Evolutionary conservation across 2,113 vertebrate genomes (phyloP).

Genomic region (Axis porcinus): DNA sequence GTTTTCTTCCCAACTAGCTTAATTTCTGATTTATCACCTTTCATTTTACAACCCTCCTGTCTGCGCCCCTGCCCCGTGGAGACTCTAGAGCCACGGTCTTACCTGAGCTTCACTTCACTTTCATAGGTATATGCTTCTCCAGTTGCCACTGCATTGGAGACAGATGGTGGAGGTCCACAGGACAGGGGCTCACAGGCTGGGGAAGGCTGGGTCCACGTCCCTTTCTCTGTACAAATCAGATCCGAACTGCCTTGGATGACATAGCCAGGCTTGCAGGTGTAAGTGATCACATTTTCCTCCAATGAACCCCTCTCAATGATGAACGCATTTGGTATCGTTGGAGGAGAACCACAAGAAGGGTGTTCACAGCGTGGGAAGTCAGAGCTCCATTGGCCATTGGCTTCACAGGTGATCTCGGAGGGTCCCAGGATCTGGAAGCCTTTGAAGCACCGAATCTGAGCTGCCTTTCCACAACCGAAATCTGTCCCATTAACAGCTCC

Average conservation of each 20-base stretch:
- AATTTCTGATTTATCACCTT: not conserved
- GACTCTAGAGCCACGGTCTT: slow-evolving; percentile 54
- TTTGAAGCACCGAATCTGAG: slow-evolving; percentile 86
- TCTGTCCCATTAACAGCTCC: slow-evolving; percentile 82
- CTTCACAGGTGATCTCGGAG: slow-evolving; percentile 86
- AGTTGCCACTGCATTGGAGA: slow-evolving; percentile 82
- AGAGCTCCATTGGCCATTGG: slow-evolving; percentile 89
- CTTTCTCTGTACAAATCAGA: slow-evolving; percentile 87
- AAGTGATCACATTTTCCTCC: slow-evolving; percentile 86
- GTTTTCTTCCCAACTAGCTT: not conserved
- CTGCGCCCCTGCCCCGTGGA: not conserved
- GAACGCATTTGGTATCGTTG: slow-evolving; percentile 86
- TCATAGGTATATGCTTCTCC: slow-evolving; percentile 86
- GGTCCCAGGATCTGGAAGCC: slow-evolving; percentile 90
- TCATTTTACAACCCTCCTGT: not conserved
- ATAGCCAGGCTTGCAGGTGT: slow-evolving; percentile 90
- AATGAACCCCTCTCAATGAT: slow-evolving; percentile 82
- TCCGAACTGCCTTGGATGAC: slow-evolving; percentile 82
- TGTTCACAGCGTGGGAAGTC: slow-evolving; percentile 88
- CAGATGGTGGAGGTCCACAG: slow-evolving; percentile 89
- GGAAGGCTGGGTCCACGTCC: slow-evolving; percentile 89
- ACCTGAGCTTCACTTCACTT: slow-evolving; percentile 92
- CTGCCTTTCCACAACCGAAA: slow-evolving; percentile 85
- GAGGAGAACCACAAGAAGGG: slow-evolving; percentile 85
- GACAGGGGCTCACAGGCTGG: slow-evolving; percentile 88